Conservation (phyloP, 1,140 invertebrate species). For the Teleogryllus occipitalis region DNA sequence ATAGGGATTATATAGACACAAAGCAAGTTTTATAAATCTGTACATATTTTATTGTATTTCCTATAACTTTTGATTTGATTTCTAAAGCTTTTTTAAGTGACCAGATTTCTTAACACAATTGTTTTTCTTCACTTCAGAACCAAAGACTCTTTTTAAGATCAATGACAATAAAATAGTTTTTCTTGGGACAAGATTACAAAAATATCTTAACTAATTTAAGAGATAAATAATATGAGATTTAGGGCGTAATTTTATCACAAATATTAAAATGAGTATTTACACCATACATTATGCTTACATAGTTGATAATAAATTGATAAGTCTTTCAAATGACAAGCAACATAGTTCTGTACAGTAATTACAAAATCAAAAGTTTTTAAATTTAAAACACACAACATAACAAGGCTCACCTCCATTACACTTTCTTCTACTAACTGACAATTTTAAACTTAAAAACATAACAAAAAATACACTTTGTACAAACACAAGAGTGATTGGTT, state of each 20-base stretch:
- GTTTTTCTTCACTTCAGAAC: not conserved
- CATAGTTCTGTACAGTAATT: not conserved
- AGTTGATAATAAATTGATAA: too few relatives aligned
- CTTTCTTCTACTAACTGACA: not conserved
- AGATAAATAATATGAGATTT: not conserved
- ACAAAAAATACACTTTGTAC: not conserved
- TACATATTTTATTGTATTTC: not conserved
- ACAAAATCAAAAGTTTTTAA: not conserved
- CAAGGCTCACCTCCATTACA: not conserved
- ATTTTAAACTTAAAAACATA: not conserved
- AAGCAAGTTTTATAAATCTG: not conserved
- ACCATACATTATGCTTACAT: not conserved
- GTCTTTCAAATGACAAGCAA: not conserved
- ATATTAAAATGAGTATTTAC: slow-evolving; percentile 1
- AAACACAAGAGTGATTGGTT: not conserved
- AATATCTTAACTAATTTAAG: not conserved
- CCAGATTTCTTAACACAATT: not conserved
- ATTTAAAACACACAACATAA: not conserved
- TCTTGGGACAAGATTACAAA: not conserved
- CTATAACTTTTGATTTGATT: not conserved
- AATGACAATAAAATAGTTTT: too few relatives aligned
- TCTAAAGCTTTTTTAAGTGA: not conserved
- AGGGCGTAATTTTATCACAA: not conserved
- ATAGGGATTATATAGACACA: not conserved
- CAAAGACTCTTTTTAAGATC: not conserved